Evolutionary conservation across 2,797 vertebrate genomes (phyloP).

Genomic region (Crocodylus rhombifer): DNA sequence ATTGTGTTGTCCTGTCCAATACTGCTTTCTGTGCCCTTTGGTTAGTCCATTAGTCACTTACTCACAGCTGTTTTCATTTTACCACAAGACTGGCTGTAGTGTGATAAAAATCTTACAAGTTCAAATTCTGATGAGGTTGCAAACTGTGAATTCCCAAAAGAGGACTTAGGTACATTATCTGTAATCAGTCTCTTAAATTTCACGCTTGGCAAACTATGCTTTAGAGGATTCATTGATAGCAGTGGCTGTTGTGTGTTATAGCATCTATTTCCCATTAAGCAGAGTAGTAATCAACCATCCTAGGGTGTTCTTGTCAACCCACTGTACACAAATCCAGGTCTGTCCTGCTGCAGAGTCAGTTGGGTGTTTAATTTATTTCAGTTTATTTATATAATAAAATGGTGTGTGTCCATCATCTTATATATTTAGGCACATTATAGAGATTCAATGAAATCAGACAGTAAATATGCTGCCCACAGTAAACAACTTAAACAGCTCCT

Average conservation of each 20-base stretch:
- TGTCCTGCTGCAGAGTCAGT: slow-evolving; percentile 5
- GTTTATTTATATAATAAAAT: slow-evolving; percentile 2
- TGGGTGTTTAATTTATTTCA: slow-evolving; percentile 25
- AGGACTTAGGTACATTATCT: slow-evolving; percentile 62
- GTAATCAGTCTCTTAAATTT: slow-evolving; percentile 63
- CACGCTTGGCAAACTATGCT: slow-evolving; percentile 9
- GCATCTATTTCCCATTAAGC: slow-evolving; percentile 63
- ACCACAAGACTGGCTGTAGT: slow-evolving; percentile 30
- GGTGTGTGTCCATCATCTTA: slow-evolving; percentile 7
- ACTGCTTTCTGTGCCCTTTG: background rate
- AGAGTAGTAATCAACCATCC: slow-evolving; percentile 41
- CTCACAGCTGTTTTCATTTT: slow-evolving; percentile 49
- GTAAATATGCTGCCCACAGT: slow-evolving; percentile 37
- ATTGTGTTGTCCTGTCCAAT: background rate
- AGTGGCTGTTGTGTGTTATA: background rate
- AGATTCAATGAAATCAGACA: slow-evolving; percentile 39
- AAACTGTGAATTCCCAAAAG: slow-evolving; percentile 60
- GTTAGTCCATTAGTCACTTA: background rate
- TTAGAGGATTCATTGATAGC: slow-evolving; percentile 40
- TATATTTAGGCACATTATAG: slow-evolving; percentile 32
- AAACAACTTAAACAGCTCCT: slow-evolving; percentile 33
- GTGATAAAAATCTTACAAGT: slow-evolving; percentile 52
- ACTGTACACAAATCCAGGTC: slow-evolving; percentile 42
- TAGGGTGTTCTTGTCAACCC: slow-evolving; percentile 16
- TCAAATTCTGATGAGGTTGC: slow-evolving; percentile 52